These are phyloP conservation scores for Cochlearius cochlearius DNA, from an alignment of 2,113 vertebrate species.

Conservation along the genomic window DNA sequence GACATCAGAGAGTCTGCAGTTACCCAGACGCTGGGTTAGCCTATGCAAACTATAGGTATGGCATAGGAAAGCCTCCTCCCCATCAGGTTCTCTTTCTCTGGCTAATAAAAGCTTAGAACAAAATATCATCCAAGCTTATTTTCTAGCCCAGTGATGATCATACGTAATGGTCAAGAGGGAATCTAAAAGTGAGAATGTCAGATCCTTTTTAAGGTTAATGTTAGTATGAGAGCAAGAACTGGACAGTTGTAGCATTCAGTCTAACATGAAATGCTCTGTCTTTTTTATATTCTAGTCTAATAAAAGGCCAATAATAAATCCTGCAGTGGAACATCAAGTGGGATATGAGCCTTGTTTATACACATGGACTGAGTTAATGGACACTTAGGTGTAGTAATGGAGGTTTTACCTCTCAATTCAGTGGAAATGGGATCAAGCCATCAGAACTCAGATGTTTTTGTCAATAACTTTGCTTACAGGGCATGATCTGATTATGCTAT, in stretches of 20 bases:
- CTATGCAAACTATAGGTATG: not conserved
- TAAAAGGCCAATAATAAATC: not conserved
- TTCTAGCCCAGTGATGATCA: not conserved
- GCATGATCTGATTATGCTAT: not conserved
- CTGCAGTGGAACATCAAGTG: not conserved
- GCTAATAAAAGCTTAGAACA: not conserved
- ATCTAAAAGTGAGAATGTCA: not conserved
- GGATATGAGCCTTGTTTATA: not conserved
- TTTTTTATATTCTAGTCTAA: not conserved
- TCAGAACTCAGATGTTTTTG: not conserved
- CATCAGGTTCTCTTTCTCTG: not conserved
- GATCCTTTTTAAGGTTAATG: not conserved
- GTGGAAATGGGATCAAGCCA: not conserved
- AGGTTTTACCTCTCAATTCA: not conserved
- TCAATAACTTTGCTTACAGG: not conserved
- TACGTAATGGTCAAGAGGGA: not conserved
- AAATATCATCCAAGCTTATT: not conserved
- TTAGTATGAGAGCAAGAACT: not conserved
- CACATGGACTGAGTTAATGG: not conserved
- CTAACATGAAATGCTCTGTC: not conserved
- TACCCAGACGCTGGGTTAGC: not conserved
- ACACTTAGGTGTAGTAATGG: not conserved
- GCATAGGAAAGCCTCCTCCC: not conserved
- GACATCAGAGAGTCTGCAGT: not conserved
- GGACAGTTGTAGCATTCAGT: not conserved